Base-by-base conservation (phyloP, 2,888 invertebrate genomes). In the Cyclophora punctaria region DNA sequence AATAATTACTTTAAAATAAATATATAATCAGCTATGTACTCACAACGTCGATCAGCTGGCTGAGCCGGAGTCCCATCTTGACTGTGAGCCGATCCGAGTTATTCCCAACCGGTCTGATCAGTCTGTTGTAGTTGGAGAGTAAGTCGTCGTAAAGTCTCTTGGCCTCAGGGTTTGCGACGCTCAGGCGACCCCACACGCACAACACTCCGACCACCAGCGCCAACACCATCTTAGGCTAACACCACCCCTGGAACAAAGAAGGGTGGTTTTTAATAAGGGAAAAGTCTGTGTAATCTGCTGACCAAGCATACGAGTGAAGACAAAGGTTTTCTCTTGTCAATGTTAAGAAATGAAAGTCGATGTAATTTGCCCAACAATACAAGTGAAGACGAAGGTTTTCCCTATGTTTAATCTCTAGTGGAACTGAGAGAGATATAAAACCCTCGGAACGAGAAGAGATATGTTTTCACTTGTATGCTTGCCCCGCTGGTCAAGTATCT, bases 131-230 rank as follows among this genome's bases (percentile, higher is more conserved):
- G 89, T 96, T 96, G 71, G 95, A 95, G 73, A 98, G 91, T 67
- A 98, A 92, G 87, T 98, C 97, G 91, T 98, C 97, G 90, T 96
- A 97, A 70, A 97, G 93, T 83, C 97, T 93, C 90, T 96, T 96
- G 73, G 96, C 96, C 83, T 97, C 96, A 81, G 96, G 96, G 91
- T 97, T 97, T 86, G 94, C 94, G 90, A 90, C 90, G 89, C 91
- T 93, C 83, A 92, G 90, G 90, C 91, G 92, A 90, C 93, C 91
- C 90, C 92, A 92, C 92, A 93, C 93, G 92, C 93, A 91, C 91
- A 93, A 89, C 83, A 91, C 89, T 90, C 91, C 90, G 87, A 91
- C 91, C 87, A 92, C 89, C 85, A 92, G 89, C 91, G 91, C 90
- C 91, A 91, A 93, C 91, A 92, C 93, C 93, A 93, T 93, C 93